phyloP scores from a whole-genome alignment of 2,888 invertebrate species.

The Brachyopa scutellaris region DNA sequence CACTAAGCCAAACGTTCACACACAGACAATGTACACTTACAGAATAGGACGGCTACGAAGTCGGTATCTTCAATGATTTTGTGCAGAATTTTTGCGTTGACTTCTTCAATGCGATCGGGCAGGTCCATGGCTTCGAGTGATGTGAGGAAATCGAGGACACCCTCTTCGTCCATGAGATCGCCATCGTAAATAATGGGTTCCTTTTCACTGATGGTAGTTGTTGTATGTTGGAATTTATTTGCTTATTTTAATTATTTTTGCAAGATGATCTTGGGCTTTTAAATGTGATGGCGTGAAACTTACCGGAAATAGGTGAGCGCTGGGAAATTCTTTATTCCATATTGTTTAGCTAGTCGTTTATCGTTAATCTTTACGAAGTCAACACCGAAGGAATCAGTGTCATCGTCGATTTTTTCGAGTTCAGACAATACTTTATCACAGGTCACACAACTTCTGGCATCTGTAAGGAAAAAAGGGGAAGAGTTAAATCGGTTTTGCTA shows the following conservation, averaged over 20 bases:
- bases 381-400: slow-evolving; percentile 96
- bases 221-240: neutral
- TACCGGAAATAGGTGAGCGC: slow-evolving; percentile 95
- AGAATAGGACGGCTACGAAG: slow-evolving; percentile 95
- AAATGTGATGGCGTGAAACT: slow-evolving; percentile 39
- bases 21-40: slow-evolving; percentile 86
- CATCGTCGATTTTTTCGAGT: slow-evolving; percentile 96
- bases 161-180: slow-evolving; percentile 97
- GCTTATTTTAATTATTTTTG: slow-evolving; percentile 1
- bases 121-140: slow-evolving; percentile 97
- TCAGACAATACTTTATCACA: slow-evolving; percentile 95
- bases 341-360: slow-evolving; percentile 96
- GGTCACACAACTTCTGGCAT: slow-evolving; percentile 95
- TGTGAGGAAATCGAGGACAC: slow-evolving; percentile 95
- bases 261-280: neutral
- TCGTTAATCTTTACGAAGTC: slow-evolving; percentile 98
- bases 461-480: slow-evolving; percentile 82
- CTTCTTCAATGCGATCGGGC: slow-evolving; percentile 97
- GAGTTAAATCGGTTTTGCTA: too few relatives aligned
- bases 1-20: slow-evolving; percentile 33
- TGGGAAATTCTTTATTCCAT: slow-evolving; percentile 97
- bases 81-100: slow-evolving; percentile 93
- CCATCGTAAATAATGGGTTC: slow-evolving; percentile 98
- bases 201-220: slow-evolving; percentile 86
- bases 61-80: slow-evolving; percentile 96